Conservation (phyloP, 1,140 invertebrate genomes). For the Drosophila melanogaster region Release_6_plus_ISO1_MT NT_033779.5:761501-762000, state of each 20-base stretch:
- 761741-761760: constrained; percentile 34
- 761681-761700: background rate
- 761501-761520: background rate
- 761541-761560: constrained; percentile 12
- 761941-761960: constrained; percentile 28
- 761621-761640: constrained; percentile 27
- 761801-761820: constrained; percentile 72
- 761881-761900: constrained; percentile 16
- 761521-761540: constrained; percentile 8
- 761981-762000: constrained; percentile 44
- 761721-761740: constrained; percentile 62
- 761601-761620: constrained; percentile 5
- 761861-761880: constrained; percentile 7
- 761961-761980: constrained; percentile 18
- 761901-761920: constrained; percentile 66
- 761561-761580: constrained; percentile 32
- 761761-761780: constrained; percentile 19
- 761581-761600: constrained; percentile 30
- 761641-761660: constrained; percentile 2
- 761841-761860: constrained; percentile 8
- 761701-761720: constrained; percentile 35
- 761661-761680: constrained; percentile 32
- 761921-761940: constrained; percentile 37
- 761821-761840: constrained; percentile 54
- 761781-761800: constrained; percentile 61